Conservation (phyloP, 2,113 vertebrate species). For the Sapayoa aenigma region DNA sequence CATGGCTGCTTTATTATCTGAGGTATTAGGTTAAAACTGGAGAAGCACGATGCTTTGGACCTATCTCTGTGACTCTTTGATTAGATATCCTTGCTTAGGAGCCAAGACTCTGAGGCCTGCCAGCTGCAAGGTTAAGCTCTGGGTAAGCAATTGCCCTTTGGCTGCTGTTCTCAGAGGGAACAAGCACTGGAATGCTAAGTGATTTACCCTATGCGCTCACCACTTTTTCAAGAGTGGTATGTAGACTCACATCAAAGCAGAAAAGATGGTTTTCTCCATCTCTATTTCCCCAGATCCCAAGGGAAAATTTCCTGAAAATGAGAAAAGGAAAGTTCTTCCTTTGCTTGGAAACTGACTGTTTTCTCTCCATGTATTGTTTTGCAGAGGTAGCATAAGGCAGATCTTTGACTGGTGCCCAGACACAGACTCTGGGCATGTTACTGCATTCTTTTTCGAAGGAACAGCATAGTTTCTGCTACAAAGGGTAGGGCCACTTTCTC, state of each 20-base stretch:
- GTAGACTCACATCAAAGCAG: not conserved
- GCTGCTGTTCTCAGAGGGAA: not conserved
- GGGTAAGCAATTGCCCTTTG: not conserved
- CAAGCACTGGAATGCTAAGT: not conserved
- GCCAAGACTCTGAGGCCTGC: not conserved
- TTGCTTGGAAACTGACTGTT: not conserved
- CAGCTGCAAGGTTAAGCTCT: conserved; percentile 38
- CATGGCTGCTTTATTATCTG: not conserved
- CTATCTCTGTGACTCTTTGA: conserved; percentile 3
- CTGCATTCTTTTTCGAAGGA: not conserved
- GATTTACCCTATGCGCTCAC: not conserved
- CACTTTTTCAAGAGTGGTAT: not conserved
- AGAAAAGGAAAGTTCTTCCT: not conserved
- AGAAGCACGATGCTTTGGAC: not conserved
- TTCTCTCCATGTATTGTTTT: not conserved
- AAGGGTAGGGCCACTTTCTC: not conserved
- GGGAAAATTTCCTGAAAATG: not conserved
- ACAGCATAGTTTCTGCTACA: not conserved
- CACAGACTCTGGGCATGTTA: not conserved
- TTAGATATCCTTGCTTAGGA: conserved; percentile 14
- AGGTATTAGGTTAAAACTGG: conserved; percentile 1
- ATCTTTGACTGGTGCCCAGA: not conserved
- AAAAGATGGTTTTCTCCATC: not conserved
- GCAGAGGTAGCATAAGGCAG: not conserved
- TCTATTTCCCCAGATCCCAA: not conserved